Evolutionary conservation across 2,113 vertebrate genomes (phyloP), one percentile per base, ranked within the genome.

Genomic region (Eulacestoma nigropectus): DNA sequence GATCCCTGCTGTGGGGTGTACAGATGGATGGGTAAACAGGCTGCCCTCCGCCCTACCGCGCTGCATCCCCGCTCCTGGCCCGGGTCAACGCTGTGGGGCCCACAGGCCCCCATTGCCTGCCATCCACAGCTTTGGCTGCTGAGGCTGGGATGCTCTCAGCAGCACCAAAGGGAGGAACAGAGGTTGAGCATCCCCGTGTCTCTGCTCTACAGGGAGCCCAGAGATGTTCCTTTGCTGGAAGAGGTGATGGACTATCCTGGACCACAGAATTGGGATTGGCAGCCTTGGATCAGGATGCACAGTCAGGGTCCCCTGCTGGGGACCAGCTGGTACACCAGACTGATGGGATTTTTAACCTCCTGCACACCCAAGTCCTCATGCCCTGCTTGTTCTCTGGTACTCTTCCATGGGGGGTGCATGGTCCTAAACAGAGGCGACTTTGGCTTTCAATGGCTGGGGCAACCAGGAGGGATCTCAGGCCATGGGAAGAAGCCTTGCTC

Each of bases 1-100:
- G 95, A 95, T 93, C 90, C 96, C 94, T 0, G 25, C 97, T 97
- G 96, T 49, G 95, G 87, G 86, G 90, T 74, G 89, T 59, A 84
- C 96, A 95, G 95, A 95, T 94, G 94, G 94, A 96, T 5, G 74
- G 81, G 89, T 95, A 97, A 97, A 96, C 93, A 95, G 64, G 57
- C 96, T 95, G 94, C 93, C 90, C 87, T 92, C 87, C 4, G 2
- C 92, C 96, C 94, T 80, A 8, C 64, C 2, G 1, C 2, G 0
- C 84, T 4, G 32, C 50, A 57, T 53, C 84, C 79, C 78, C 0
- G 1, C 85, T 91, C 75, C 88, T 42, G 63, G 59, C 72, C 76
- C 59, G 30, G 57, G 64, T 62, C 94, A 89, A 26, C 1, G 0
- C 78, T 0, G 0, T 41, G 84, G 74, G 65, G 41, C 56, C 59